phyloP scores from a whole-genome alignment of 2,113 vertebrate species.

The Silurus glanis region DNA sequence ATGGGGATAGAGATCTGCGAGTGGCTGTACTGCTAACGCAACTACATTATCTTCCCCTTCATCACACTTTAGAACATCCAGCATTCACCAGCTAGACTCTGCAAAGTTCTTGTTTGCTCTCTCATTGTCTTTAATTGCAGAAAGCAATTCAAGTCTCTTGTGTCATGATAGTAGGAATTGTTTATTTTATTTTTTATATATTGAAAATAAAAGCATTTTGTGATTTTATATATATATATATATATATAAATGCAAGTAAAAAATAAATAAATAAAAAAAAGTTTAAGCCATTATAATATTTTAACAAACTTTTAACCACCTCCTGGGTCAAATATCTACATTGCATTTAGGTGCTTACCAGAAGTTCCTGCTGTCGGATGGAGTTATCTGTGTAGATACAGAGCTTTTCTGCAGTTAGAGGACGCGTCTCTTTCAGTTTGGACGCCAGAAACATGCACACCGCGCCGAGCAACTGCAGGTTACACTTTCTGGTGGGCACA shows the following conservation, averaged over 20 bases:
- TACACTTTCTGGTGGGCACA: slow-evolving; percentile 89
- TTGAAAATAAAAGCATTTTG: too few species aligned
- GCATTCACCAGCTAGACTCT: neutral
- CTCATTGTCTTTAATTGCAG: neutral
- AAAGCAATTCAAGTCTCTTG: neutral
- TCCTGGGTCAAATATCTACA: neutral
- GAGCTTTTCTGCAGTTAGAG: slow-evolving; percentile 93
- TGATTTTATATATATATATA: neutral
- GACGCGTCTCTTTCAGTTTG: slow-evolving; percentile 95
- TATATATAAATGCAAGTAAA: neutral
- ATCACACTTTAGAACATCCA: slow-evolving; percentile 48
- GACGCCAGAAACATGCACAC: slow-evolving; percentile 98
- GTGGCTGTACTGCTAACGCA: neutral
- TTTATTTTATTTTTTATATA: neutral
- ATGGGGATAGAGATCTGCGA: slow-evolving; percentile 75
- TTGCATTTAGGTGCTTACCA: slow-evolving; percentile 79
- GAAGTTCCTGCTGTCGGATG: slow-evolving; percentile 90
- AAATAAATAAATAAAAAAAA: neutral
- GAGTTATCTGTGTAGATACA: slow-evolving; percentile 98
- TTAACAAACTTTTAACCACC: neutral
- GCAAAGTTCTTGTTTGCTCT: neutral
- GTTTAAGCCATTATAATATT: neutral
- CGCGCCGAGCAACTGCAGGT: slow-evolving; percentile 92
- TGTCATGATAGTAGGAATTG: neutral
- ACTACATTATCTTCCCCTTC: slow-evolving; percentile 1